Conservation (phyloP, 2,113 vertebrate species). For the Condylura cristata region DNA sequence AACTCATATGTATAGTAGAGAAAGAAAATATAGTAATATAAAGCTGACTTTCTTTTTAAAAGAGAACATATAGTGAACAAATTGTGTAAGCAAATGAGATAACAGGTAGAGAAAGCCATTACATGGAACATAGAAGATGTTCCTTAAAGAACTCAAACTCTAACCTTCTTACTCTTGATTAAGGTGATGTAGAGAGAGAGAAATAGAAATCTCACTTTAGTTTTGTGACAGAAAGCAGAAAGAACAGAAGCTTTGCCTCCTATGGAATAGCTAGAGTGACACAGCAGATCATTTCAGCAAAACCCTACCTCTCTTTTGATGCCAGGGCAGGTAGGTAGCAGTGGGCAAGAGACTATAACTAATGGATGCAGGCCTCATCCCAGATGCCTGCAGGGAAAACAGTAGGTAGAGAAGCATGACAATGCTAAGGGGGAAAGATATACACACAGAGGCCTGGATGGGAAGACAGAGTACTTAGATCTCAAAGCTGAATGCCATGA, state of each 20-base stretch:
- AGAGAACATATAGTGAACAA: background rate
- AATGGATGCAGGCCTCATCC: background rate
- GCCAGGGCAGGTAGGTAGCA: background rate
- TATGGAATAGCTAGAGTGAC: background rate
- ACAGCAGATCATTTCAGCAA: background rate
- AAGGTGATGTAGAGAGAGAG: background rate
- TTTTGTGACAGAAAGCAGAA: background rate
- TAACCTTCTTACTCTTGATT: background rate
- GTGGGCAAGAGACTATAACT: background rate
- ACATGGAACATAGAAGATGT: background rate
- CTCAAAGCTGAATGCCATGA: background rate
- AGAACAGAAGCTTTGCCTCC: background rate
- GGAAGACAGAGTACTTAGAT: background rate
- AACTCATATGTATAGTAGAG: background rate
- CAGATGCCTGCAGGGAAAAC: background rate
- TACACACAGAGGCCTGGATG: too few relatives aligned
- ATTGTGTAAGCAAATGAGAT: background rate
- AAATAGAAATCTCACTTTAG: background rate
- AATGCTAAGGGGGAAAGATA: background rate
- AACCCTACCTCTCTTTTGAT: background rate
- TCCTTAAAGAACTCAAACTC: background rate
- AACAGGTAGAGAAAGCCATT: background rate
- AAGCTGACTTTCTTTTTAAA: background rate
- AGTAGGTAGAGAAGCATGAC: background rate
- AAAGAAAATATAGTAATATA: background rate